Conservation (phyloP, 2,888 invertebrate species). For the Branchellion lobata region DNA sequence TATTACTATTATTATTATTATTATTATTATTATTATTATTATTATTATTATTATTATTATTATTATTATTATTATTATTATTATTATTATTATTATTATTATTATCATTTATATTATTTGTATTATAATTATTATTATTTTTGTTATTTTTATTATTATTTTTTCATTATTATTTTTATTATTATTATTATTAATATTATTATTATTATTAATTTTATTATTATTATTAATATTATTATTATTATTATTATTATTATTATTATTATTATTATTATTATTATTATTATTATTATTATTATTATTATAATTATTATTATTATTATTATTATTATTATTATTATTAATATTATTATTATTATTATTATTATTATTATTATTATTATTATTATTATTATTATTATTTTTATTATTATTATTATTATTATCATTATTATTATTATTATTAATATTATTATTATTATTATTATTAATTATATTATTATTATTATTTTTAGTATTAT, state of each 20-base stretch:
- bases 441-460: too few relatives aligned
- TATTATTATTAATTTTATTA: not conserved
- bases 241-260: not conserved
- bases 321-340: constrained; percentile 8
- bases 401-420: not conserved
- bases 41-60: not conserved
- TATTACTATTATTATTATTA: constrained; percentile 15
- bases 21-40: constrained; percentile 8
- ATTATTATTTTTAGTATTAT: not conserved
- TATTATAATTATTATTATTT: not conserved
- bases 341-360: not conserved
- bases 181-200: not conserved
- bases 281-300: not conserved
- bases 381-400: not conserved
- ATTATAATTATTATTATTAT: not conserved
- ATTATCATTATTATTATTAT: not conserved
- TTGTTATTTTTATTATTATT: not conserved
- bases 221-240: too few relatives aligned
- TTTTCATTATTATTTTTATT: not conserved
- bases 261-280: not conserved
- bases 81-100: not conserved
- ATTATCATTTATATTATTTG: not conserved
- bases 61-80: constrained; percentile 5
- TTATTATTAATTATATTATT: not conserved
- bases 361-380: not conserved